These are phyloP conservation scores for Gadopsis marmoratus DNA, from an alignment of 2,797 vertebrate species.

Conservation along the genomic window DNA sequence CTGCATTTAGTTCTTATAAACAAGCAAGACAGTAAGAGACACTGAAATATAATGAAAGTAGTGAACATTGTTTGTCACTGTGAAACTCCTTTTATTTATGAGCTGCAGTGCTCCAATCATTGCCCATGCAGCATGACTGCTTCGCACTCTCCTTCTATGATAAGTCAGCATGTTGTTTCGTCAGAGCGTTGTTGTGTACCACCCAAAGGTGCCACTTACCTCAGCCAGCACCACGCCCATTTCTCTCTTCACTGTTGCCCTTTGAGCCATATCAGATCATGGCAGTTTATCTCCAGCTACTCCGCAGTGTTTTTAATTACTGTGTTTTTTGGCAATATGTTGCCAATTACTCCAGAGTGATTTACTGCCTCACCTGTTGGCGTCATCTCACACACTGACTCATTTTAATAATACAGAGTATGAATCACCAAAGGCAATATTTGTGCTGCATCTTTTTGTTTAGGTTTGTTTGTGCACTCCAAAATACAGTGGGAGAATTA, in stretches of 20 bases:
- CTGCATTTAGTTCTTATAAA: neutral
- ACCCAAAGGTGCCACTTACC: constrained; percentile 74
- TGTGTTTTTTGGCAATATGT: constrained; percentile 38
- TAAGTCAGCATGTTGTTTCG: constrained; percentile 34
- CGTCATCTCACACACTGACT: constrained; percentile 41
- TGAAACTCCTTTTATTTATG: constrained; percentile 22
- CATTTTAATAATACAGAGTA: constrained; percentile 9
- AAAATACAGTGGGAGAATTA: neutral
- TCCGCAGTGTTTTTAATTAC: constrained; percentile 53
- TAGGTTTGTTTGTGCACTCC: constrained; percentile 21
- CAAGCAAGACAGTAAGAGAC: neutral
- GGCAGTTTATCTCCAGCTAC: constrained; percentile 60
- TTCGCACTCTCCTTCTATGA: constrained; percentile 13
- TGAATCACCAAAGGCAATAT: constrained; percentile 36
- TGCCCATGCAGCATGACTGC: constrained; percentile 7
- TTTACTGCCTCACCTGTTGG: constrained; percentile 55
- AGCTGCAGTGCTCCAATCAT: constrained; percentile 16
- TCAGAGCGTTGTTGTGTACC: constrained; percentile 47
- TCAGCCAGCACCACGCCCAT: constrained; percentile 26
- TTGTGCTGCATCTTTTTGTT: constrained; percentile 10
- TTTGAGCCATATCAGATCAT: constrained; percentile 39
- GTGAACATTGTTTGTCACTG: constrained; percentile 4
- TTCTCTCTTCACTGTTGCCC: constrained; percentile 25
- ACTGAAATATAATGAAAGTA: neutral
- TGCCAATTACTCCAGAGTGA: constrained; percentile 35